Evolutionary conservation across 2,888 invertebrate species (phyloP).

Genomic region (Stramonita haemastoma): DNA sequence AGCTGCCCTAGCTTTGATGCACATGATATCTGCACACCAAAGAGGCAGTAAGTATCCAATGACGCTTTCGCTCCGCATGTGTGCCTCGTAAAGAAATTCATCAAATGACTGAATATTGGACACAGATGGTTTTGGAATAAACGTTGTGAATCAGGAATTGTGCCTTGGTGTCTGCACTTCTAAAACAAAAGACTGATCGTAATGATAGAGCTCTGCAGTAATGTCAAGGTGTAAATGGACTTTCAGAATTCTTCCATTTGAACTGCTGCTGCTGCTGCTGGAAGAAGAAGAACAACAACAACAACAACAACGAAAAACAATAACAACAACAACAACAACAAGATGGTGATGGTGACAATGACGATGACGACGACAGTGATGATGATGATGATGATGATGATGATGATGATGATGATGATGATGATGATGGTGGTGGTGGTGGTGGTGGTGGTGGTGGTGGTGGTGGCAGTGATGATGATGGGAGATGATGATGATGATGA

Average conservation of each 20-base stretch:
- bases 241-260: too few species aligned
- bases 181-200: background rate
- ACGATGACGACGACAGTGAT: slow-evolving; percentile 16
- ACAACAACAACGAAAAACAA: background rate
- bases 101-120: background rate
- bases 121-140: background rate
- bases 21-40: background rate
- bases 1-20: background rate
- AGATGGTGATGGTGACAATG: slow-evolving; percentile 6
- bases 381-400: background rate
- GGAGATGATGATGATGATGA: too few species aligned
- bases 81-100: background rate
- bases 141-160: background rate
- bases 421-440: background rate
- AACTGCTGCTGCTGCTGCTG: too few species aligned
- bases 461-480: background rate
- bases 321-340: too few species aligned
- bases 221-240: background rate
- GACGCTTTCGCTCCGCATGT: background rate
- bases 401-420: background rate
- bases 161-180: background rate
- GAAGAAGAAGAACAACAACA: too few species aligned
- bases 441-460: background rate
- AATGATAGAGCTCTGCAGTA: background rate
- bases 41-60: background rate